Base-by-base conservation (phyloP, 2,888 invertebrate species). In the Hartigia nigra region DNA sequence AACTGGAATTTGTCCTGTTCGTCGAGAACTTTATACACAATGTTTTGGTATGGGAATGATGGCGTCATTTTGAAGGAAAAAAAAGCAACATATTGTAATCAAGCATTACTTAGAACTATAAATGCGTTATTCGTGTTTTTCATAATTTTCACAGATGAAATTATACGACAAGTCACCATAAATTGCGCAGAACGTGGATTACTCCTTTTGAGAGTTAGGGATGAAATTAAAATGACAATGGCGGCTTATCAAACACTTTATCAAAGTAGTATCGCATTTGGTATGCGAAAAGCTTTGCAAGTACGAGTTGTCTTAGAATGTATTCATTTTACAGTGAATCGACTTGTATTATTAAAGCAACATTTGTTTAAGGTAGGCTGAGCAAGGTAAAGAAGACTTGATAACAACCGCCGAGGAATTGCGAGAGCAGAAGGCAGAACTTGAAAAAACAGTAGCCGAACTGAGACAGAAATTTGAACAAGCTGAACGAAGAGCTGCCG, bases 201-300 rank as follows among this genome's bases (percentile, higher is more conserved):
- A n/a, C 92, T 99, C 11, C 92, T 99, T 76, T 92, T 99, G 77
- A 94, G 99, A 85, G 97, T 99, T 5, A 94, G 99, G 34, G 99
- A 99, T 91, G 99, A 99, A 93, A 96, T 99, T 79, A 94, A 96
- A 83, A 98, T 99, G 96, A 98, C 99, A 0, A 96, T 99, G 92
- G 97, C 98, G 87, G 98, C 99, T 0, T 99, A 98, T 90, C 98
- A 98, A 92, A 97, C 98, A 0, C 93, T 99, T 1, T 98, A 99
- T 89, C 99, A 99, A 91, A 98, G 98, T 92, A 98, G 98, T 78
- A 97, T 99, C 77, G 98, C 99, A 0, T 99, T 98, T 91, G 99
- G 98, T 36, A 98, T 99, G 95, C 94, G 99, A 82, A 99, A 99
- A 93, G 98, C 99, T n/a, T 92, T 99, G 79, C 97, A 97, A 93